Evolutionary conservation across 2,888 invertebrate species (phyloP).

Genomic region (Hipparchia semele): DNA sequence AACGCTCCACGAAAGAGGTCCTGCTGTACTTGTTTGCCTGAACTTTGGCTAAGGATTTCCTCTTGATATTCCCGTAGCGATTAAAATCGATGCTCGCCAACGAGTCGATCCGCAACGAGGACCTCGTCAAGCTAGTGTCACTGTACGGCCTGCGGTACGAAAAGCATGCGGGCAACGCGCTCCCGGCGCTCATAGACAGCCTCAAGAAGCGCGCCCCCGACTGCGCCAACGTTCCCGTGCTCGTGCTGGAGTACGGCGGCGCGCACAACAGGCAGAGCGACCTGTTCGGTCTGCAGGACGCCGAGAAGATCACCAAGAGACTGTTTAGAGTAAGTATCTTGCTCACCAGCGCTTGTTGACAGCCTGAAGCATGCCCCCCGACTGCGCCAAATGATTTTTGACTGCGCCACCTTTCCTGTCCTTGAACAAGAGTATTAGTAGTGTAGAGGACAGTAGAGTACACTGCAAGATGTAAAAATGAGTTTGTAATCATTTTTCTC

Average conservation of each 20-base stretch:
- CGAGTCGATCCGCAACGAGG: constrained; percentile 87
- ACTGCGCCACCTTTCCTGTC: too few relatives aligned
- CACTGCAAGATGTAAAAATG: too few relatives aligned
- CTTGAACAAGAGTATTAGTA: too few relatives aligned
- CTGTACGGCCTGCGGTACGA: constrained; percentile 97
- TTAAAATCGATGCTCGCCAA: constrained; percentile 90
- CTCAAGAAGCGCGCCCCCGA: constrained; percentile 86
- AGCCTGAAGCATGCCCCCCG: neutral
- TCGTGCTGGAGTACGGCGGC: constrained; percentile 92
- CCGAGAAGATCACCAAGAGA: constrained; percentile 95
- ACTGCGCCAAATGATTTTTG: neutral
- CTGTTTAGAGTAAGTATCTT: constrained; percentile 86
- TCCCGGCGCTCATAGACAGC: constrained; percentile 88
- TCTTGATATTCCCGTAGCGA: constrained; percentile 72
- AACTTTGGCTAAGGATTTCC: neutral
- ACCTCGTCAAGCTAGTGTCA: constrained; percentile 94
- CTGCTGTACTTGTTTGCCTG: neutral
- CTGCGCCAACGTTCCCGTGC: constrained; percentile 83
- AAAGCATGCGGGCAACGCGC: constrained; percentile 90
- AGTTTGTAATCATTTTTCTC: too few relatives aligned
- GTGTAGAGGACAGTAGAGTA: too few relatives aligned
- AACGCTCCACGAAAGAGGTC: too few relatives aligned
- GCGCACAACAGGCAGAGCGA: constrained; percentile 91
- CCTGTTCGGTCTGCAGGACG: constrained; percentile 92
- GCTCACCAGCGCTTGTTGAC: neutral